Evolutionary conservation across 37 sponge, comb jelly and placozoan species (phyloP).

Genomic region (Lycopodina hypogea): DNA sequence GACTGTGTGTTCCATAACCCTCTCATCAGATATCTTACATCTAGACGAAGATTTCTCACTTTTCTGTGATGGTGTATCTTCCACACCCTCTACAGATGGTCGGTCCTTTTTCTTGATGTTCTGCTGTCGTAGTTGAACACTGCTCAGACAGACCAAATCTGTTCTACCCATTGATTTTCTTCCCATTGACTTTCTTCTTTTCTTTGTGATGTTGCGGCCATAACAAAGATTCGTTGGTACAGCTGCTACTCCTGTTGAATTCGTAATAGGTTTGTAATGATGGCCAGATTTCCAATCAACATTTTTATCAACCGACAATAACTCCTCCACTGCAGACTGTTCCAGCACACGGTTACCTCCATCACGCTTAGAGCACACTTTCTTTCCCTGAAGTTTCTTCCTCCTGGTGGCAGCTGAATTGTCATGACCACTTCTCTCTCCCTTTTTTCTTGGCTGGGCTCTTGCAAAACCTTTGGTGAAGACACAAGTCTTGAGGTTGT

Average conservation of each 20-base stretch:
- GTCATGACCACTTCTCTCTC: not conserved
- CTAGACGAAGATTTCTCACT: no score
- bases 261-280: no score
- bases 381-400: not conserved
- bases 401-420: not conserved
- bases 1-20: no score
- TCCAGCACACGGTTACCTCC: no score
- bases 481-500: conserved; percentile 37
- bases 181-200: not conserved
- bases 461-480: conserved; percentile 4
- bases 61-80: no score
- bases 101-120: no score
- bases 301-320: not conserved
- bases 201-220: not conserved
- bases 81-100: no score
- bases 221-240: not conserved
- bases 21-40: no score
- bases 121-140: no score
- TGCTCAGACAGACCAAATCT: no score
- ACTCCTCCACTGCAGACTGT: not conserved
- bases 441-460: not conserved
- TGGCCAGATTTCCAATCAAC: not conserved
- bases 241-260: not conserved
- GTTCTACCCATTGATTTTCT: no score
- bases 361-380: no score